phyloP scores from a whole-genome alignment of 2,797 vertebrate genomes.

The Zenarchopterus dispar region DNA sequence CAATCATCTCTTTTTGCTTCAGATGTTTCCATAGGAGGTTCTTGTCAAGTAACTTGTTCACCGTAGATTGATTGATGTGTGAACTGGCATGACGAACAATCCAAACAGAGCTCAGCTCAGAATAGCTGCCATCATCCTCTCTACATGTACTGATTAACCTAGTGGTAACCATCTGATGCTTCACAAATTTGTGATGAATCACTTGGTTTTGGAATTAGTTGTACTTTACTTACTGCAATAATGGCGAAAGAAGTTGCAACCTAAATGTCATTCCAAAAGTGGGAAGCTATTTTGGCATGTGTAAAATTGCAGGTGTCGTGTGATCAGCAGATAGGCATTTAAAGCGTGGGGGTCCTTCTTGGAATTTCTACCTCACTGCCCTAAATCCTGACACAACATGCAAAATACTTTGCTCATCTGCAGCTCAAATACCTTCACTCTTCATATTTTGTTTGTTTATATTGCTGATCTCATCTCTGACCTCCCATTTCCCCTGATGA shows the following conservation, averaged over 20 bases:
- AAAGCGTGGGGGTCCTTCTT: constrained; percentile 11
- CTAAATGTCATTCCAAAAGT: too few species aligned
- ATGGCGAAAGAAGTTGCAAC: too few species aligned
- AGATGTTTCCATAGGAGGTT: constrained; percentile 59
- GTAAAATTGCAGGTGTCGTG: too few species aligned
- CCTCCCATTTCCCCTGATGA: constrained; percentile 38
- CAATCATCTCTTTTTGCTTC: constrained; percentile 61
- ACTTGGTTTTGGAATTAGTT: too few species aligned
- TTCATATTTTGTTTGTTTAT: constrained; percentile 40
- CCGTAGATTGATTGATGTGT: too few species aligned
- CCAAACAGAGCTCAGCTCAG: neutral
- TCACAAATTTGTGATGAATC: too few species aligned
- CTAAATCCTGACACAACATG: neutral
- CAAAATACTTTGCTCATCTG: constrained; percentile 3
- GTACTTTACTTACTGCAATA: too few species aligned
- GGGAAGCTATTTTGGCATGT: too few species aligned
- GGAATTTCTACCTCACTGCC: constrained; percentile 5
- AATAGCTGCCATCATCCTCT: too few species aligned
- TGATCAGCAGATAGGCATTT: constrained; percentile 3
- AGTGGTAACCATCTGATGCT: too few species aligned
- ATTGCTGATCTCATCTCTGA: constrained; percentile 40
- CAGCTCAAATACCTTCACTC: constrained; percentile 10
- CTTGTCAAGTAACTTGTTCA: constrained; percentile 43
- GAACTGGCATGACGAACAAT: constrained; percentile 26
- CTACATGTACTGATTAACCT: too few species aligned